Conservation (phyloP, 2,888 invertebrate genomes). For the Cephus spinipes region DNA sequence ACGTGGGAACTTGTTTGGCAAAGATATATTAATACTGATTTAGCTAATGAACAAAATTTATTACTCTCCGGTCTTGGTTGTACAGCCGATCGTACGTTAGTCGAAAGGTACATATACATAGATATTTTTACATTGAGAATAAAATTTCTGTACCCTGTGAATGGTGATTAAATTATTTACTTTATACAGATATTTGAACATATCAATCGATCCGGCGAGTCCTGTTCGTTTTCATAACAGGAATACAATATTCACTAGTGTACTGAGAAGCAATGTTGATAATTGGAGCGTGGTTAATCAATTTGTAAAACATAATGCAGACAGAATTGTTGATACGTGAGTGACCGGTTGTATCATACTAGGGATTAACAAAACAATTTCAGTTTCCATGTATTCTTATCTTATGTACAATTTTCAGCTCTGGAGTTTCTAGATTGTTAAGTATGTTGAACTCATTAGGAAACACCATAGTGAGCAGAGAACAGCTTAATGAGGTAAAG, state of each 20-base stretch:
- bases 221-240: neutral
- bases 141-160: neutral
- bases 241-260: slow-evolving; percentile 31
- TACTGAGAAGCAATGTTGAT: neutral
- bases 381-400: neutral
- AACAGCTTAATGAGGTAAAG: neutral
- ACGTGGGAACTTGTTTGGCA: slow-evolving; percentile 77
- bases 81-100: slow-evolving; percentile 69
- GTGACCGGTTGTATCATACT: neutral
- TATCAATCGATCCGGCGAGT: neutral
- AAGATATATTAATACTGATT: slow-evolving; percentile 71
- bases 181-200: neutral
- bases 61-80: slow-evolving; percentile 79
- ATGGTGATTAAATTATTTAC: neutral
- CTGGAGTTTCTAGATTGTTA: neutral
- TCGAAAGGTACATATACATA: slow-evolving; percentile 67
- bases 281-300: neutral
- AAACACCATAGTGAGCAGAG: neutral
- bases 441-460: neutral
- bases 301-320: neutral
- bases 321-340: neutral
- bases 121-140: neutral
- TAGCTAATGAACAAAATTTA: slow-evolving; percentile 77
- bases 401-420: neutral
- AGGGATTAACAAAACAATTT: neutral